These are phyloP conservation scores for Deilephila porcellus DNA, from an alignment of 2,888 invertebrate genomes.

Conservation along the genomic window DNA sequence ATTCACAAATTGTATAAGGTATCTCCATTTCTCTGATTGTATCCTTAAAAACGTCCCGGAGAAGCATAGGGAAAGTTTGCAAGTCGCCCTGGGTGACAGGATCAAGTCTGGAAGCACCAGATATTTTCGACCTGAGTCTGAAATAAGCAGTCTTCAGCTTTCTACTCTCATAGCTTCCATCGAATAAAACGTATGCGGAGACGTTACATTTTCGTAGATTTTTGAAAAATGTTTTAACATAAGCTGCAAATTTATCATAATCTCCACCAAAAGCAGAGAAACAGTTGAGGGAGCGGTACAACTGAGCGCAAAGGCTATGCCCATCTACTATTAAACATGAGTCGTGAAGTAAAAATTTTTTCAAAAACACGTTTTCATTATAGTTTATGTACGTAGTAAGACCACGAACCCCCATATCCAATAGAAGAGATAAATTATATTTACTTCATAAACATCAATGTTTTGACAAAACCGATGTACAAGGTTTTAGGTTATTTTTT, in stretches of 20 bases:
- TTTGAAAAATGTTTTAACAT: slow-evolving; percentile 88
- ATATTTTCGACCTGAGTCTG: slow-evolving; percentile 86
- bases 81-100: slow-evolving; percentile 80
- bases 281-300: slow-evolving; percentile 86
- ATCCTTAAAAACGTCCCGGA: slow-evolving; percentile 90
- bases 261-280: slow-evolving; percentile 93
- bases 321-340: slow-evolving; percentile 92
- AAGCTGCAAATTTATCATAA: slow-evolving; percentile 90
- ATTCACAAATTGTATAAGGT: slow-evolving; percentile 89
- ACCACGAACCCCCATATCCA: slow-evolving; percentile 91
- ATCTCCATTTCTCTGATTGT: slow-evolving; percentile 87
- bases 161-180: slow-evolving; percentile 90
- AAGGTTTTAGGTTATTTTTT: neutral
- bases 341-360: slow-evolving; percentile 87
- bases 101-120: slow-evolving; percentile 83
- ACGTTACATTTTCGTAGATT: slow-evolving; percentile 89
- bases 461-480: neutral
- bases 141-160: slow-evolving; percentile 88
- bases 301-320: slow-evolving; percentile 88
- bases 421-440: neutral
- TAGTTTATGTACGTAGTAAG: slow-evolving; percentile 91
- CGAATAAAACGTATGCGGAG: slow-evolving; percentile 89
- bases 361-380: slow-evolving; percentile 87
- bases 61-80: slow-evolving; percentile 90
- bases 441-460: neutral